These are phyloP conservation scores for Morpho helenor DNA, from an alignment of 2,888 invertebrate genomes.

Conservation along the genomic window DNA sequence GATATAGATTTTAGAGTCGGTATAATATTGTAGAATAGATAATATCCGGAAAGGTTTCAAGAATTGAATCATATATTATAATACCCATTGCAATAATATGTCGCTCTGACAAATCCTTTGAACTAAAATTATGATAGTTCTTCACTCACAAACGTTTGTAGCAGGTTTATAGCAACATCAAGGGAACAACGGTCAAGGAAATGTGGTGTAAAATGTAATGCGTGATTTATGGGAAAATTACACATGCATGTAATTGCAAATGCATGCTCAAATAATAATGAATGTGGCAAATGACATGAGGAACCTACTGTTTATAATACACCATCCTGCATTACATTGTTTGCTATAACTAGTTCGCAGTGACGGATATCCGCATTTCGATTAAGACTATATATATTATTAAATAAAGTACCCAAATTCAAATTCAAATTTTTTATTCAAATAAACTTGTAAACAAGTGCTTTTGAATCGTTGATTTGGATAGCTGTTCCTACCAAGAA, in stretches of 20 bases:
- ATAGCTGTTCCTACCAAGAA: too few species aligned
- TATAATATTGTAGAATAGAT: too few species aligned
- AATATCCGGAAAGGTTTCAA: background rate
- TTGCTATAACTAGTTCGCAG: background rate
- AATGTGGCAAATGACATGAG: background rate
- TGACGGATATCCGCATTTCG: too few species aligned
- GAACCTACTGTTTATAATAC: background rate
- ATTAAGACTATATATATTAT: too few species aligned
- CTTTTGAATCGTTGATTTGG: too few species aligned
- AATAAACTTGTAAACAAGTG: too few species aligned
- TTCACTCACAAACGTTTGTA: slow-evolving; percentile 43
- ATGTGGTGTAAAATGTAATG: slow-evolving; percentile 46
- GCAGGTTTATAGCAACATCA: slow-evolving; percentile 39
- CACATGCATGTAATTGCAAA: slow-evolving; percentile 17
- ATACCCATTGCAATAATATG: slow-evolving; percentile 12
- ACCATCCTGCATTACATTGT: background rate
- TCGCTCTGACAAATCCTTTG: slow-evolving; percentile 25
- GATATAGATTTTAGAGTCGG: too few species aligned
- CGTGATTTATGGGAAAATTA: slow-evolving; percentile 40
- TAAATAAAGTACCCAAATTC: too few species aligned
- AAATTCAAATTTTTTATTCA: too few species aligned
- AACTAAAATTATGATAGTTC: slow-evolving; percentile 44
- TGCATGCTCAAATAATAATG: slow-evolving; percentile 9
- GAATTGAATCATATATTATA: slow-evolving; percentile 1
- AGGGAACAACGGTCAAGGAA: slow-evolving; percentile 48